phyloP scores from a whole-genome alignment of 2,113 vertebrate genomes.

The Cranoglanis bouderius region DNA sequence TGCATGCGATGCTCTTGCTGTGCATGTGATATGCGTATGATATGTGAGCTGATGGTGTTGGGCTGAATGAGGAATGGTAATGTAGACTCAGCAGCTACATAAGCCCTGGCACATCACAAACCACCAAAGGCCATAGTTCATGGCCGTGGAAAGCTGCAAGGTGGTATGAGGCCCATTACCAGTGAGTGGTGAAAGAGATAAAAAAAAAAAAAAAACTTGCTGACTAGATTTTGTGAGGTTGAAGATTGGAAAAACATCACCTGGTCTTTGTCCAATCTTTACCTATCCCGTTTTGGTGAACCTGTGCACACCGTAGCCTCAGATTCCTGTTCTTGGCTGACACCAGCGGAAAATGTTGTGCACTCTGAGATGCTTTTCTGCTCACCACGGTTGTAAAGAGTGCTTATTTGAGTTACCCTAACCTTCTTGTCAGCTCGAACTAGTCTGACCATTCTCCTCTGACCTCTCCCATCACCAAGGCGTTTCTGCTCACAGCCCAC shows the following conservation, averaged over 20 bases:
- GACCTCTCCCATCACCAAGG: not conserved
- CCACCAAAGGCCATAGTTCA: constrained; percentile 64
- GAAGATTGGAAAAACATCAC: not conserved
- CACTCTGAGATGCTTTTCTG: not conserved
- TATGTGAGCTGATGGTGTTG: constrained; percentile 52
- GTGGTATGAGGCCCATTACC: constrained; percentile 35
- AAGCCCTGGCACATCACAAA: constrained; percentile 67
- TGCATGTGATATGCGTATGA: constrained; percentile 33
- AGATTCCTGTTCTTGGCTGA: not conserved
- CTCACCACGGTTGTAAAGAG: not conserved
- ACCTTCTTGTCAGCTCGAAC: not conserved
- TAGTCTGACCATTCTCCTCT: not conserved
- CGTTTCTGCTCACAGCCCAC: not conserved
- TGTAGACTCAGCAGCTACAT: constrained; percentile 67
- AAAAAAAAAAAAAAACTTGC: not conserved
- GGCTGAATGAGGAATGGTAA: constrained; percentile 52
- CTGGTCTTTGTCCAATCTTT: not conserved
- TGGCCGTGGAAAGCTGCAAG: constrained; percentile 48
- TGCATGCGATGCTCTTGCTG: not conserved
- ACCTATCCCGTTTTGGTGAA: not conserved
- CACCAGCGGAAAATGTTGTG: too few relatives aligned
- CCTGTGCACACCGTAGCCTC: not conserved
- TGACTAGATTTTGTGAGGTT: not conserved
- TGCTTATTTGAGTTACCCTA: not conserved
- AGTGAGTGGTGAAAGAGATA: not conserved